Conservation (phyloP, 2,888 invertebrate species). For the Alloplasta piceator region DNA sequence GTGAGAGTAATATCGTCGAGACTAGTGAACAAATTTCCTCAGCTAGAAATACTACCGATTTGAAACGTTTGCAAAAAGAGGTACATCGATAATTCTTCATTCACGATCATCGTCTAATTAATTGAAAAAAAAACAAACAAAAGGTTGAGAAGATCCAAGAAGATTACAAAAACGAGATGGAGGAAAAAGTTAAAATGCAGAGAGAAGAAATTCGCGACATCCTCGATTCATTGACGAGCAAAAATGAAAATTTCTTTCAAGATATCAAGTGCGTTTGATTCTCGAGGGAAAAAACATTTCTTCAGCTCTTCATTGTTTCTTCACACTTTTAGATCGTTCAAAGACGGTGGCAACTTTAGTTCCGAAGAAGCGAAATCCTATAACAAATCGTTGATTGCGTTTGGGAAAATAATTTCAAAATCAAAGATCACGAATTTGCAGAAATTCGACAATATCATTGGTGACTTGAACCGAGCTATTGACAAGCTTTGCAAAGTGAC, state of each 20-base stretch:
- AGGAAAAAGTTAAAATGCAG: constrained; percentile 29
- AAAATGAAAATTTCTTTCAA: constrained; percentile 61
- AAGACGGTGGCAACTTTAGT: constrained; percentile 67
- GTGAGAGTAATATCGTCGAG: constrained; percentile 7
- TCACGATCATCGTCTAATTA: not conserved
- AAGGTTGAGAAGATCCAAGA: constrained; percentile 56
- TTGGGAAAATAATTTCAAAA: constrained; percentile 61
- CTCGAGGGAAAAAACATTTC: not conserved
- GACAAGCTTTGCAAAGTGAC: constrained; percentile 44
- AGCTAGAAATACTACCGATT: constrained; percentile 52
- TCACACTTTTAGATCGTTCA: constrained; percentile 61
- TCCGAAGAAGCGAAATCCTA: constrained; percentile 63
- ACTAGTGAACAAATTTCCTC: constrained; percentile 41
- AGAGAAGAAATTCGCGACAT: constrained; percentile 45
- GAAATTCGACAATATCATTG: constrained; percentile 56
- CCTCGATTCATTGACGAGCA: constrained; percentile 45
- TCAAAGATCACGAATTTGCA: constrained; percentile 43
- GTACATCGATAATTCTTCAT: constrained; percentile 32
- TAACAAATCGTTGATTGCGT: constrained; percentile 52
- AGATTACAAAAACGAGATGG: constrained; percentile 52
- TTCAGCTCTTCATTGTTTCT: constrained; percentile 2
- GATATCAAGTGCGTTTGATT: constrained; percentile 59
- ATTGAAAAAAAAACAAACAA: constrained; percentile 10
- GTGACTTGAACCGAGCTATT: constrained; percentile 49
- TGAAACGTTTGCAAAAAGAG: constrained; percentile 65